Base-by-base conservation (phyloP, 2,888 invertebrate genomes). In the Nomada lathburiana region DNA sequence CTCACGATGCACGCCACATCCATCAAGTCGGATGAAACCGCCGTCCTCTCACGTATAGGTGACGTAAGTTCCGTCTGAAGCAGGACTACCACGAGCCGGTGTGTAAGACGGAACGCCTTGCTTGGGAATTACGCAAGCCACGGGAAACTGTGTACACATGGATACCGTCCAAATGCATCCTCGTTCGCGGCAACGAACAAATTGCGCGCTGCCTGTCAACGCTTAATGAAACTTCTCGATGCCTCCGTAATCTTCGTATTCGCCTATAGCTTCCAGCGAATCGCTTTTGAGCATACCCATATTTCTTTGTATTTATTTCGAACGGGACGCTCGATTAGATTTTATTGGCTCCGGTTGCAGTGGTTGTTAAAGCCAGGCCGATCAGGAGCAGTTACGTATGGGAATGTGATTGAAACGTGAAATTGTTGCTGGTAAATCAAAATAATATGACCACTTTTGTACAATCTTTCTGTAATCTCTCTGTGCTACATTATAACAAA, bases 1-100 rank as follows among this genome's bases (percentile, higher is more conserved):
- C 75, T 63, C 84, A 79, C 84, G 80, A 84, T 88, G 89, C 89
- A 87, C 83, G 85, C 82, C 76, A 88, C 89, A 90, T 91, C 90
- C 88, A 91, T 90, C 90, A 90, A 88, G 79, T 67, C 75, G 86
- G 85, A 89, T 86, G 87, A 89, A 87, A 87, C 89, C 82, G 70
- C 70, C 77, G 84, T 86, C 83, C 85, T 85, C 83, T 86, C 80
- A 76, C 76, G 76, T 78, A 80, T 73, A 77, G 82, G 83, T 83
- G 86, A 88, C 84, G 84, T 70, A 80, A 80, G 68, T 87, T 76
- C 80, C 78, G 78, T 83, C 80, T 80, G 68, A 47, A 68, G 68
- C 55, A 50, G 79, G 68, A 57, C 60, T 36, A 62, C 64, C 52
- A 36, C 44, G 44, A 55, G 71, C 9, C n/a, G 9, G 11, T 76